Conservation (phyloP, 2,888 invertebrate genomes). For the Eumerus sabulonum region DNA sequence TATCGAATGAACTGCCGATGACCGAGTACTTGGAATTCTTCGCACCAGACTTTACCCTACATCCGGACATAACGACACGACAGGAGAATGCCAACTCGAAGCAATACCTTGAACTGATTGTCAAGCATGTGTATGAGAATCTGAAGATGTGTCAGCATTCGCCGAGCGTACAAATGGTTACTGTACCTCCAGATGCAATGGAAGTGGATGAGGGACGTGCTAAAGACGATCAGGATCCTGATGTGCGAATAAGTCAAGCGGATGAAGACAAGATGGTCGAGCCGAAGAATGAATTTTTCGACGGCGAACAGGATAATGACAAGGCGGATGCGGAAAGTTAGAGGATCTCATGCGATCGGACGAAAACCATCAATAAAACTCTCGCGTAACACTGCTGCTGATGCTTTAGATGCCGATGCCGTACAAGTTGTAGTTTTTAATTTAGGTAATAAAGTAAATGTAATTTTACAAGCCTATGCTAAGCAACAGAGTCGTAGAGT, state of each 20-base stretch:
- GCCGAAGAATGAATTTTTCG: slow-evolving; percentile 92
- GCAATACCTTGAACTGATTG: slow-evolving; percentile 95
- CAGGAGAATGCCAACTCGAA: slow-evolving; percentile 97
- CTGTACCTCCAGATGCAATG: slow-evolving; percentile 91
- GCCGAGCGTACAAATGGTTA: slow-evolving; percentile 98
- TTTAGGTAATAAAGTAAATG: slow-evolving; percentile 51
- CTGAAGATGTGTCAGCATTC: slow-evolving; percentile 95
- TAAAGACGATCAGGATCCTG: slow-evolving; percentile 91
- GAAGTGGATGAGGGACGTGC: slow-evolving; percentile 83
- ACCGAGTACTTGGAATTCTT: slow-evolving; percentile 98
- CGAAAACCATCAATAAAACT: no score
- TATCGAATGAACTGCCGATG: slow-evolving; percentile 96
- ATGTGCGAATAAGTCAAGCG: slow-evolving; percentile 87
- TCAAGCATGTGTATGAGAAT: slow-evolving; percentile 94
- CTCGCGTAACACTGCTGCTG: slow-evolving; percentile 1
- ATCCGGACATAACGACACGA: slow-evolving; percentile 93
- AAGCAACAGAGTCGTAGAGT: background rate
- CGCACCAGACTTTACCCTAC: slow-evolving; percentile 96
- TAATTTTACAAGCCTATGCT: slow-evolving; percentile 41
- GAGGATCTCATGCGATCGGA: slow-evolving; percentile 1
- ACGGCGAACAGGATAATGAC: slow-evolving; percentile 94
- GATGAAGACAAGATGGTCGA: slow-evolving; percentile 91
- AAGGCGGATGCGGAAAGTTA: slow-evolving; percentile 81
- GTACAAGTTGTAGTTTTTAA: slow-evolving; percentile 41
- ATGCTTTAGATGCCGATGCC: background rate